Evolutionary conservation across 2,797 vertebrate species (phyloP).

Genomic region (Bufotes viridis): DNA sequence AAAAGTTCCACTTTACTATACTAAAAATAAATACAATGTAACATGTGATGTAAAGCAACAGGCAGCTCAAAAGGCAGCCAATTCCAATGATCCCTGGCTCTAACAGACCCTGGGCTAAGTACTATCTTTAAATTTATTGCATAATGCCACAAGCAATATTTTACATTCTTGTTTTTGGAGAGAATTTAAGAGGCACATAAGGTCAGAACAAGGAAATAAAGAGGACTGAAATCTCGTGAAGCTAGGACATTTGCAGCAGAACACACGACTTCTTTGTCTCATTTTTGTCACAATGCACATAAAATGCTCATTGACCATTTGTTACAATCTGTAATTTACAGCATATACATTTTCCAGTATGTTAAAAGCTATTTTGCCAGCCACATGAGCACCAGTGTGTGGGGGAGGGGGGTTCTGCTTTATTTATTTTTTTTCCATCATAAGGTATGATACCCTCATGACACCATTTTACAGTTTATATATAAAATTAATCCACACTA

Average conservation of each 20-base stretch:
- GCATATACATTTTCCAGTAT: not conserved
- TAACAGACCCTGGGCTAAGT: not conserved
- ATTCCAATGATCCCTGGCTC: conserved; percentile 13
- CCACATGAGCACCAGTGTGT: not conserved
- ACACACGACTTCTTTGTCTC: not conserved
- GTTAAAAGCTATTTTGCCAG: not conserved
- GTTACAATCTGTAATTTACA: not conserved
- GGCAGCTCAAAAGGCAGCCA: not conserved
- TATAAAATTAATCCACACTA: no score
- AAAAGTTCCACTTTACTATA: no score
- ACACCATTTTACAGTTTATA: no score
- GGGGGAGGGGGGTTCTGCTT: not conserved
- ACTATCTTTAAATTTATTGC: conserved; percentile 63
- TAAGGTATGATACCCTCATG: no score
- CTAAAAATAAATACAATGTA: not conserved
- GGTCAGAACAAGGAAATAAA: not conserved
- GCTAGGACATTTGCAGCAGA: not conserved
- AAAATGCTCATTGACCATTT: not conserved
- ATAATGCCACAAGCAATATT: conserved; percentile 57
- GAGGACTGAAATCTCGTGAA: not conserved
- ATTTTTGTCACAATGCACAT: not conserved
- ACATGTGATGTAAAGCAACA: not conserved
- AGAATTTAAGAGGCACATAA: conserved; percentile 57
- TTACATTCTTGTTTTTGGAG: conserved; percentile 58
- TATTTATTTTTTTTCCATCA: no score